phyloP scores from a whole-genome alignment of 1,140 invertebrate genomes.

The Dendroctonus valens region DNA sequence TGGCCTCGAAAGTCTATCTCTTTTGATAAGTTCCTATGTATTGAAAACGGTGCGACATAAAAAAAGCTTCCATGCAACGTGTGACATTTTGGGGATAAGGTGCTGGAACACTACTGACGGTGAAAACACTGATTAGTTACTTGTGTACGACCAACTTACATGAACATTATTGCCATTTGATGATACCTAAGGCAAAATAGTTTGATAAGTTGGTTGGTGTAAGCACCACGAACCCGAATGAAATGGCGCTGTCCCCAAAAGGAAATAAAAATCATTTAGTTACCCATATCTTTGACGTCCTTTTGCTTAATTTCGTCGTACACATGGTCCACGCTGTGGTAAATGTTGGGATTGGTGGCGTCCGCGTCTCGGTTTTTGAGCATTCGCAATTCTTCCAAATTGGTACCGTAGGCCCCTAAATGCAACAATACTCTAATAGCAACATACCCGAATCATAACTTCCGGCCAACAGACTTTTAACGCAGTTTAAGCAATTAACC shows the following conservation, averaged over 20 bases:
- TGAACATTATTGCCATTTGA: constrained; percentile 37
- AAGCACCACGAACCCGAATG: background rate
- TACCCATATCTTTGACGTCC: constrained; percentile 58
- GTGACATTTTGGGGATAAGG: too few species aligned
- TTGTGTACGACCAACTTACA: constrained; percentile 26
- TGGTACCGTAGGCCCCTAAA: constrained; percentile 34
- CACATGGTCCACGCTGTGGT: constrained; percentile 79
- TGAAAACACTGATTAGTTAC: too few species aligned
- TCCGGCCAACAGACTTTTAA: too few species aligned
- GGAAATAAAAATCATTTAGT: constrained; percentile 22
- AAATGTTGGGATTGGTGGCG: constrained; percentile 80
- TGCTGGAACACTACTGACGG: too few species aligned
- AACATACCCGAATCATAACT: background rate
- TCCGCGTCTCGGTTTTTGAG: constrained; percentile 82
- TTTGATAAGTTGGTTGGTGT: background rate
- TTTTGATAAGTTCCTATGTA: too few species aligned
- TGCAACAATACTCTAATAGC: background rate
- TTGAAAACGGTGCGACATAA: too few species aligned
- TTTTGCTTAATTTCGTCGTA: constrained; percentile 92
- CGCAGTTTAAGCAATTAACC: background rate
- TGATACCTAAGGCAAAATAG: constrained; percentile 32
- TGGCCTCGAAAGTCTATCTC: too few species aligned
- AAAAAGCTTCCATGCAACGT: too few species aligned
- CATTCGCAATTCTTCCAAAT: constrained; percentile 48
- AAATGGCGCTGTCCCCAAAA: too few species aligned